Base-by-base conservation (phyloP, 2,113 vertebrate genomes). In the Rhinopomastus cyanomelas region DNA sequence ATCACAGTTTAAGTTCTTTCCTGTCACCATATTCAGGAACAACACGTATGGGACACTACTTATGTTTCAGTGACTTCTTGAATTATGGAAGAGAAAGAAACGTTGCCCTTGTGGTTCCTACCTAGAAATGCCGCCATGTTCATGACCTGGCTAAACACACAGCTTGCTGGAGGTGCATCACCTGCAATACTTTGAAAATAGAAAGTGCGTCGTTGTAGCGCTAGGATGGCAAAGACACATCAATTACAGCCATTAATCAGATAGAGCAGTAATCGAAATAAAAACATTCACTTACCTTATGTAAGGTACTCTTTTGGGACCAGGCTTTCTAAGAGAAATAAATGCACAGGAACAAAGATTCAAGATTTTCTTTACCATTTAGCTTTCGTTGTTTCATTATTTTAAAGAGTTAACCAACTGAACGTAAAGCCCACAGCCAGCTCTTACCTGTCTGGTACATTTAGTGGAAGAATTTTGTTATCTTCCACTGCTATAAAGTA, bases 131-230 rank as follows among this genome's bases (percentile, higher is more conserved):
- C 98, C 16, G 98, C 97, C 97, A 99, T 97, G 96, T 98, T 99
- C 98, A 98, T 98, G 74, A 99, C 97, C 97, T 98, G 98, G 82
- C 98, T 98, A 91, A 99, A 99, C 89, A 99, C 97, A 42, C 98
- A 99, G 97, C 98, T 99, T 65, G 98, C 98, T 36, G 98, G 98
- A 53, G 98, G 98, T 8, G 92, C 94, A 37, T 98, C 98, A 44
- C 98, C 98, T 97, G 98, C 98, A 94, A 98, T 87, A 87, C 99
- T 99, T 96, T 91, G 92, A 92, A 96, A 90, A 96, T 18, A 97
- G 3, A 89, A 87, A 89, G 71, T 3, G 30, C 52, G 77, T 95
- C 73, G 90, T 56, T 86, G 81, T 81, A 88, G 92, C 57, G 86
- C 66, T 29, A 59, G 30, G 78, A 80, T n/a, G 18, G 49, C 44